Conservation (phyloP, 2,113 vertebrate genomes). For the Orycteropus afer region DNA sequence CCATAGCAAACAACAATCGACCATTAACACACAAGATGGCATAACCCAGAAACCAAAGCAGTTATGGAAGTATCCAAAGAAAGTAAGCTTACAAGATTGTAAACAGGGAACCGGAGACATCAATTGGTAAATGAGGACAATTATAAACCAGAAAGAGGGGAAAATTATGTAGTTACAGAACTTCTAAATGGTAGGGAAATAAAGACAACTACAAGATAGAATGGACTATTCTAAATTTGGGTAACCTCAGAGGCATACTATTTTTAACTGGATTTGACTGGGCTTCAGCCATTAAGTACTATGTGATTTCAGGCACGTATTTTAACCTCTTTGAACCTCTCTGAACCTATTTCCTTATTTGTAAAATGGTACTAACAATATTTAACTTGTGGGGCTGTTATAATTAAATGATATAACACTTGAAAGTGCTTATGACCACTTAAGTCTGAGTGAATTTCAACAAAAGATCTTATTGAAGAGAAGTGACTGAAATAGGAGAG, state of each 20-base stretch:
- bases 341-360: background rate
- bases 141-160: no score
- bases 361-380: slow-evolving; percentile 16
- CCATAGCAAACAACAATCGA: no score
- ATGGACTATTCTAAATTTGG: no score
- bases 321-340: slow-evolving; percentile 1
- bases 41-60: no score
- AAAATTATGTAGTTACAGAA: no score
- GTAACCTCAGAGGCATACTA: background rate
- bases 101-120: no score
- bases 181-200: no score
- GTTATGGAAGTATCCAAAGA: no score
- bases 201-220: no score
- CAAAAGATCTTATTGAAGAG: background rate
- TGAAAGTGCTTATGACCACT: background rate
- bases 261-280: background rate
- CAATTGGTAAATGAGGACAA: no score
- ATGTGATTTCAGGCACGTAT: slow-evolving; percentile 31
- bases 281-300: background rate
- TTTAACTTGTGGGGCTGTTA: background rate
- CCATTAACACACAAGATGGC: no score
- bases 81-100: no score
- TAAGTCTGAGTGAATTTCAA: slow-evolving; percentile 25
- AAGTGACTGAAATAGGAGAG: background rate
- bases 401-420: background rate